Evolutionary conservation across 2,797 vertebrate species (phyloP), one percentile per base, ranked within the genome.

Genomic region (Sus cebifrons): DNA sequence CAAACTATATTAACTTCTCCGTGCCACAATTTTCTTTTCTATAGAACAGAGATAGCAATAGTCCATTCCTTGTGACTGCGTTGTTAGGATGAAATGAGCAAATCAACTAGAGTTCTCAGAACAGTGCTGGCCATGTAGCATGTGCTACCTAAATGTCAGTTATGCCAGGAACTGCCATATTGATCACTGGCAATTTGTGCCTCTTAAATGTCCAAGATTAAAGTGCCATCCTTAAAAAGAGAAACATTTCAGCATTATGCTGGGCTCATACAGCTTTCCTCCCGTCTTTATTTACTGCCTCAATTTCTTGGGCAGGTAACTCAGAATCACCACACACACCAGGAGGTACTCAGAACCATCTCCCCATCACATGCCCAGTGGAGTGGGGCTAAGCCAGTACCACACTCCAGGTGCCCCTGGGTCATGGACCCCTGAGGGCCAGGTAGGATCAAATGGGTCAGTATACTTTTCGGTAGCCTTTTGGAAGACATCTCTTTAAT

Each of bases 251-350:
- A 56, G 4, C 21, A 2, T 12, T 15, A 17, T n/a, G 20, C n/a
- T 64, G 40, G 15, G 5, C 36, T 65, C n/a, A 54, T 32, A 49
- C 23, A 32, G 49, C 8, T 74, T 49, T 62, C 65, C 67, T 75
- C 14, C 13, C 3, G 13, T 60, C 20, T 85, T 27, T n/a, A 17
- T 17, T 83, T 52, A 40, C 21, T 54, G 23, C 17, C 65, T 89
- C 32, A 13, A 5, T 89, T 86, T 92, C 62, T 74, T 89, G 25
- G 36, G 64, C 29, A 83, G 56, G 29, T 83, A 29, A 85, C 85
- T 92, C 21, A 74, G 49, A 71, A n/a, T 16, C 49, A 32, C 73
- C 32, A 29, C 27, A 32, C 25, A 92, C 49, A 8, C 54, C 4
- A 70, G 25, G 68, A 77, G 27, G 12, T 27, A 14, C 36, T 73